These are phyloP conservation scores for Antedon bifida DNA, from an alignment of 35 echinoderm and acorn worm genomes.

Conservation along the genomic window DNA sequence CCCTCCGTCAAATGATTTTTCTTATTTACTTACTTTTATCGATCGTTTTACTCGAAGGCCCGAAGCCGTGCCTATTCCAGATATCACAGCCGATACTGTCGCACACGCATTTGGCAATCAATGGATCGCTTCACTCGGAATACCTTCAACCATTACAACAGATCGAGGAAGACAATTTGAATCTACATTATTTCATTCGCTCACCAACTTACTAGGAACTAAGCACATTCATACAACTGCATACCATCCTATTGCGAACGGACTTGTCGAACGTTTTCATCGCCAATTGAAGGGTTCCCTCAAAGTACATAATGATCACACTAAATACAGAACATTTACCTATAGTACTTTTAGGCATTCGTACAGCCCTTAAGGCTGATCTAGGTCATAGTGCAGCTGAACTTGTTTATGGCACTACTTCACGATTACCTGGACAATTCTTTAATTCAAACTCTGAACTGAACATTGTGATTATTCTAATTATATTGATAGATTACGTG, in stretches of 20 bases:
- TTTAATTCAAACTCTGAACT: neutral
- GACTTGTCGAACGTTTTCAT: constrained; percentile 14
- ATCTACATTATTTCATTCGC: constrained; percentile 6
- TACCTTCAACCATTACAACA: constrained; percentile 15
- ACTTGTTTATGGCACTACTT: constrained; percentile 24
- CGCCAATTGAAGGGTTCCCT: neutral
- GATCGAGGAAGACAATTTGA: constrained; percentile 30
- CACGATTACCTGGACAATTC: constrained; percentile 9
- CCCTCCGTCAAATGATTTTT: constrained; percentile 31
- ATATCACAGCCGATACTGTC: constrained; percentile 29
- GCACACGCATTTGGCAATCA: constrained; percentile 6
- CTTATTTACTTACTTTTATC: constrained; percentile 43
- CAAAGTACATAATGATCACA: neutral
- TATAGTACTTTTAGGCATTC: too few relatives aligned
- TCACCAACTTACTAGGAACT: constrained; percentile 1
- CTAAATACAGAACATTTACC: constrained; percentile 16
- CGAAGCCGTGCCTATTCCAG: constrained; percentile 35
- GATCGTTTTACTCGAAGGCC: constrained; percentile 57
- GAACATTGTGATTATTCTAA: constrained; percentile 9
- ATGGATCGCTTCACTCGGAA: constrained; percentile 21
- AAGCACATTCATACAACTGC: constrained; percentile 19
- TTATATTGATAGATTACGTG: neutral
- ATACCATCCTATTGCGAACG: constrained; percentile 28
- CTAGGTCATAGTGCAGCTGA: too few relatives aligned
- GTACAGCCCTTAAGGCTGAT: too few relatives aligned